These are phyloP conservation scores for Sminthurides aquaticus DNA, from an alignment of 2,888 invertebrate species.

Conservation along the genomic window DNA sequence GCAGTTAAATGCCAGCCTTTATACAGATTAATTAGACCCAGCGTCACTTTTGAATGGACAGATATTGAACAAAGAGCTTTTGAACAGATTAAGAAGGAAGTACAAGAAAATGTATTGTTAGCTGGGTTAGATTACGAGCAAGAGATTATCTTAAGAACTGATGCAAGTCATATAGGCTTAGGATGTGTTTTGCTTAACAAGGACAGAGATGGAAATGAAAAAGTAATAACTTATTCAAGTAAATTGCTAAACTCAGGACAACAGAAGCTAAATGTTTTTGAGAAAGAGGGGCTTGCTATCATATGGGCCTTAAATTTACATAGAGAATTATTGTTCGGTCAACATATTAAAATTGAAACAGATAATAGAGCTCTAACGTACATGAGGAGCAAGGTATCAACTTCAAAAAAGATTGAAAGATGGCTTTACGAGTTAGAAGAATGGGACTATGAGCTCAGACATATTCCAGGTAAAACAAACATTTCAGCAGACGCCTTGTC, in stretches of 20 bases:
- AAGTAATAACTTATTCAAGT: constrained; percentile 9
- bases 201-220: constrained; percentile 5
- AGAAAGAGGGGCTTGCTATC: constrained; percentile 15
- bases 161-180: constrained; percentile 20
- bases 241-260: constrained; percentile 5
- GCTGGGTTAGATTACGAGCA: constrained; percentile 19
- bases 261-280: neutral
- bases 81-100: constrained; percentile 16
- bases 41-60: constrained; percentile 5
- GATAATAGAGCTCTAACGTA: constrained; percentile 11
- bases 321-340: constrained; percentile 3
- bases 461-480: constrained; percentile 6
- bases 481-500: constrained; percentile 4
- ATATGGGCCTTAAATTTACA: constrained; percentile 9
- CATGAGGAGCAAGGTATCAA: neutral
- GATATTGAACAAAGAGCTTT: constrained; percentile 11
- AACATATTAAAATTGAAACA: constrained; percentile 10
- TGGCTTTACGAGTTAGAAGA: constrained; percentile 5
- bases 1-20: constrained; percentile 23
- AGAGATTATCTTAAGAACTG: constrained; percentile 15
- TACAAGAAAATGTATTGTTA: constrained; percentile 14
- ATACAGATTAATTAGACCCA: constrained; percentile 21
- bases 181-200: constrained; percentile 20
- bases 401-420: neutral
- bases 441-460: neutral